phyloP scores from a whole-genome alignment of 2,113 vertebrate species.

The Triplophysa tibetana region DNA sequence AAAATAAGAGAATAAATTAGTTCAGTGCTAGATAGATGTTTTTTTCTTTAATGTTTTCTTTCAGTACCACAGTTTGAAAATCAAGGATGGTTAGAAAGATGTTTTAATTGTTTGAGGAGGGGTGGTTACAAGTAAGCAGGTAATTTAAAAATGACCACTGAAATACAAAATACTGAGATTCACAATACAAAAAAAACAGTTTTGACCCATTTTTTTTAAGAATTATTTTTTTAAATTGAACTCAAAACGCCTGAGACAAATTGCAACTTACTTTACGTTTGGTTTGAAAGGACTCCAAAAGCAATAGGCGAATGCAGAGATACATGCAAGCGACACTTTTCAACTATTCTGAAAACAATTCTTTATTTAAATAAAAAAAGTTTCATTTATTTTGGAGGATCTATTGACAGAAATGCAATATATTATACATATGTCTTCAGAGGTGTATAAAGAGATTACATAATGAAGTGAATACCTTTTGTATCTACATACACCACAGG shows the following conservation, averaged over 20 bases:
- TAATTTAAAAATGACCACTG: too few species aligned
- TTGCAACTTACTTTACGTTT: neutral
- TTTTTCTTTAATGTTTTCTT: neutral
- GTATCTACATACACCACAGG: too few species aligned
- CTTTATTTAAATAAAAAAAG: neutral
- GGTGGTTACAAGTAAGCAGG: too few species aligned
- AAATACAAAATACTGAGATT: too few species aligned
- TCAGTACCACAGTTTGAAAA: neutral
- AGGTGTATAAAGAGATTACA: too few species aligned
- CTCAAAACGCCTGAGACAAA: too few species aligned
- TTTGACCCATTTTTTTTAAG: too few species aligned
- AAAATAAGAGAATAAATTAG: neutral
- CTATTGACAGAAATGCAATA: neutral
- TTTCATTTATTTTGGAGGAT: neutral
- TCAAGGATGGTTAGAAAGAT: neutral
- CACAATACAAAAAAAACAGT: too few species aligned
- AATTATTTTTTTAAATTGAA: too few species aligned
- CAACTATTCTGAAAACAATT: conserved; percentile 2
- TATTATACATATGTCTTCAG: neutral
- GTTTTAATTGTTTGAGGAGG: too few species aligned
- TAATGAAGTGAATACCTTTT: too few species aligned
- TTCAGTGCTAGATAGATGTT: neutral
- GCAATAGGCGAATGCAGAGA: conserved; percentile 7
- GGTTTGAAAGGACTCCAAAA: conserved; percentile 14
- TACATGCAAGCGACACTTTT: neutral